These are phyloP conservation scores for Aspidoscelis tigris DNA, from an alignment of 2,113 vertebrate species.

Conservation along the genomic window DNA sequence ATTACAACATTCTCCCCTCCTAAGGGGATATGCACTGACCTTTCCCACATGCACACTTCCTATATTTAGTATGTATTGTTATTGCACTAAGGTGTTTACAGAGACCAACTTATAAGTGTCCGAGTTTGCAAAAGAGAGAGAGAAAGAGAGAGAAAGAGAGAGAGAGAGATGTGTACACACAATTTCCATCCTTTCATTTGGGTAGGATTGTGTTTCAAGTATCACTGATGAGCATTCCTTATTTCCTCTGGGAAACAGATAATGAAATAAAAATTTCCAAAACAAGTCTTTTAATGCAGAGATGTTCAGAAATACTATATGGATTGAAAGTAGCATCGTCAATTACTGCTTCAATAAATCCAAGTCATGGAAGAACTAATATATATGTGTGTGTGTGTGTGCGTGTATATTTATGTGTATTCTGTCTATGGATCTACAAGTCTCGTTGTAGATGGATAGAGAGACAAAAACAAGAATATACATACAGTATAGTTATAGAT, in stretches of 20 bases:
- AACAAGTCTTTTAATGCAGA: constrained; percentile 59
- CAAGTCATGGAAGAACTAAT: constrained; percentile 84
- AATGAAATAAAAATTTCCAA: constrained; percentile 54
- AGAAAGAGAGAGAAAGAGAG: constrained; percentile 32
- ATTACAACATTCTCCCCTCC: constrained; percentile 82
- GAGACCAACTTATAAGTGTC: constrained; percentile 83
- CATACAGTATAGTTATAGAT: constrained; percentile 72
- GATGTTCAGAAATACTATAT: constrained; percentile 57
- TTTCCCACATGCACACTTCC: constrained; percentile 84
- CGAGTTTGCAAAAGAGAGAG: constrained; percentile 38
- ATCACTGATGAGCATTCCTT: constrained; percentile 98
- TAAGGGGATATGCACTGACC: constrained; percentile 84
- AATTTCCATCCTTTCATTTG: constrained; percentile 19
- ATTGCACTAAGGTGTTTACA: constrained; percentile 94
- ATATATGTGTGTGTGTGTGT: constrained; percentile 55
- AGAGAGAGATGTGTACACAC: constrained; percentile 37
- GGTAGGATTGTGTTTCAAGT: constrained; percentile 65
- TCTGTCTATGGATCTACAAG: constrained; percentile 52
- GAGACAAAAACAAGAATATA: constrained; percentile 58
- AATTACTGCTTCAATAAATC: constrained; percentile 73
- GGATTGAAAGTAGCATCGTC: constrained; percentile 54
- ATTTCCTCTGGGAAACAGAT: constrained; percentile 82
- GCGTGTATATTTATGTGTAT: constrained; percentile 46
- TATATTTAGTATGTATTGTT: constrained; percentile 87
- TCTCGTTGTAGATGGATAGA: constrained; percentile 55